Evolutionary conservation across 1,140 invertebrate species (phyloP), one percentile per base, ranked within the genome.

Genomic region (Temnothorax nylanderi): DNA sequence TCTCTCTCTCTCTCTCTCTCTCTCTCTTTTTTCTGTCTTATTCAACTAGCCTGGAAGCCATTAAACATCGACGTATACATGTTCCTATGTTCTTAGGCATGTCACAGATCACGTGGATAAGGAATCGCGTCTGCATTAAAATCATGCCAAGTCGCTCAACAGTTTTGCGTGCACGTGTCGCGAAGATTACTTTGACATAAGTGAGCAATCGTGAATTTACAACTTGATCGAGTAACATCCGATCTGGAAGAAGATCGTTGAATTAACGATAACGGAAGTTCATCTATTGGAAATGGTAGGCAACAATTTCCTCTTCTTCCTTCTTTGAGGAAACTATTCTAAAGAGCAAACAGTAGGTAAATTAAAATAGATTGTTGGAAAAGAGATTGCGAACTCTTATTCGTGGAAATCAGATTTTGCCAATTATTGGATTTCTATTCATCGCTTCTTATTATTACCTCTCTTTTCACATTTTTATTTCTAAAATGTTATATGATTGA

Each of bases 181-280:
- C 32, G 3, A 21, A 65, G n/a, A 65, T 80, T 6, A 80, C 7
- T 67, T 37, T 67, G 44, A 80, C 34, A n/a, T 10, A 64, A 34
- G 11, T 37, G 11, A 26, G 32, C 16, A 37, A 37, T 54, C 18
- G n/a, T 67, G n/a, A 80, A 51, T 80, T 78, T 51, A 49, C 32
- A 18, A 64, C 6, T 26, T 11, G n/a, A 65, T 44, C 13, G 18
- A 6, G 11, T 49, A 51, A 44, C 5, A 80, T 60, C 3, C 6
- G 2, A 47, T 58, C 11, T 21, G 1, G 0, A 21, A 34, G 5
- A 16, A 51, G 18, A 80, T 78, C 3, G 26, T 3, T 18, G 5
- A 76, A 60, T 32, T 4, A n/a, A n/a, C 3, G 37, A 56, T 41
- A 41, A 41, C 5, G 0, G 11, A 49, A 44, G 34, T 58, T 75